A percentile compares a stretch with the other conserved stretches of the same genome.
Evolutionary conservation across 2,888 invertebrate genomes (phyloP).

Genomic region (Seladonia tumulorum): DNA sequence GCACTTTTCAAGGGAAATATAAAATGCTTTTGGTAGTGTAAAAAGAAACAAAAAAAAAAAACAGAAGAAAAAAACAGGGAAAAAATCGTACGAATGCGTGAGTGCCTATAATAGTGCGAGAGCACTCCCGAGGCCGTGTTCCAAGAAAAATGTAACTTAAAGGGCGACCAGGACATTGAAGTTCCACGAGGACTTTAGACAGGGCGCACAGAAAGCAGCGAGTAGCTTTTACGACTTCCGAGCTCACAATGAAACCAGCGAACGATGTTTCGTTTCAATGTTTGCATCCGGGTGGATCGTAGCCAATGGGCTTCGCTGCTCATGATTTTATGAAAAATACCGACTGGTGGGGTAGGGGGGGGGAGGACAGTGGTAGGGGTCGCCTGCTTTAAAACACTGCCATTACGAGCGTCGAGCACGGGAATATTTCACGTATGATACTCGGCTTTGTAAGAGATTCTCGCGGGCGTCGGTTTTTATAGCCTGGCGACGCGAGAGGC

Average conservation of each 20-base stretch:
- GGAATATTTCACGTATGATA: constrained; percentile 25
- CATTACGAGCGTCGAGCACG: constrained; percentile 20
- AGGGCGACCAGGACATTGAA: constrained; percentile 4
- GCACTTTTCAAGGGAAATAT: not conserved
- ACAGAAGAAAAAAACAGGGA: too few species aligned
- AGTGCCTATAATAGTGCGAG: not conserved
- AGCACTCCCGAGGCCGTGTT: not conserved
- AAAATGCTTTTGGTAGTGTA: not conserved
- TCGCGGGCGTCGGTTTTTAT: constrained; percentile 17
- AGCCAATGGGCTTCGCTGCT: constrained; percentile 45
- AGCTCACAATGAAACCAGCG: constrained; percentile 19
- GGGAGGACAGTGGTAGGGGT: not conserved
- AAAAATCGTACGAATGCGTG: not conserved
- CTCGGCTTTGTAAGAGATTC: constrained; percentile 19
- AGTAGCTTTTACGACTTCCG: constrained; percentile 43
- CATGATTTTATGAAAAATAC: constrained; percentile 49
- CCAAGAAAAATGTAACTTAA: constrained; percentile 2
- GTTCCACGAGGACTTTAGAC: constrained; percentile 8
- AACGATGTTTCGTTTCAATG: not conserved
- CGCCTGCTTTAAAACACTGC: constrained; percentile 24
- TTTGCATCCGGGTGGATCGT: constrained; percentile 20
- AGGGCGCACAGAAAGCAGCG: constrained; percentile 3
- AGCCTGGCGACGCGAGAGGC: not conserved
- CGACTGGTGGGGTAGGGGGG: not conserved
- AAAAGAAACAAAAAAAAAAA: not conserved